Evolutionary conservation across 2,113 vertebrate species (phyloP).

Genomic region (Microcebus tavaratra): DNA sequence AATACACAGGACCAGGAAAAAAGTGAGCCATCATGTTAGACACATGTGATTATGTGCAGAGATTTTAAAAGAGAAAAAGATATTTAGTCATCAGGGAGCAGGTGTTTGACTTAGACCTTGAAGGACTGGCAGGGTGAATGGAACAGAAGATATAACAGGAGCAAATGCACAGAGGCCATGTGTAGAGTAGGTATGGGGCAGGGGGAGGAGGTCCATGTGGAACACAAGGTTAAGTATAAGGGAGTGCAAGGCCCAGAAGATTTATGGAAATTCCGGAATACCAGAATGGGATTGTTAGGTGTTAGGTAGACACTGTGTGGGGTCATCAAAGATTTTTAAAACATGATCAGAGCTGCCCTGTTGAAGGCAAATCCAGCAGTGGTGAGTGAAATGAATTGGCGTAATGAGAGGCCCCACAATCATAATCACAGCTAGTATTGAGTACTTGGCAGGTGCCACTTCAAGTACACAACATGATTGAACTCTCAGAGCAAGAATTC

Average conservation of each 20-base stretch:
- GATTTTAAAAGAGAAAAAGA: not conserved
- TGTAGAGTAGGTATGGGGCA: not conserved
- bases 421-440: not conserved
- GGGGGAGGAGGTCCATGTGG: not conserved
- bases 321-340: not conserved
- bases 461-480: not conserved
- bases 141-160: not conserved
- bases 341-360: too few species aligned
- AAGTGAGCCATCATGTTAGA: not conserved
- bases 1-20: not conserved
- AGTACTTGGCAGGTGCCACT: not conserved
- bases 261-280: not conserved
- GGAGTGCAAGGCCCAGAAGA: not conserved
- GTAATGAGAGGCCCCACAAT: not conserved
- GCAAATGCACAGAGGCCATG: too few species aligned
- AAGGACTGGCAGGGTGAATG: not conserved
- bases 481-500: not conserved
- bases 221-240: not conserved
- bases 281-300: not conserved
- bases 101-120: not conserved
- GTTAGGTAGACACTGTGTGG: not conserved
- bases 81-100: not conserved
- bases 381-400: not conserved
- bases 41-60: not conserved
- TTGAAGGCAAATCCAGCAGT: not conserved